These are phyloP conservation scores for Sebastes wilsoni DNA, from an alignment of 2,797 vertebrate species.

Conservation along the genomic window DNA sequence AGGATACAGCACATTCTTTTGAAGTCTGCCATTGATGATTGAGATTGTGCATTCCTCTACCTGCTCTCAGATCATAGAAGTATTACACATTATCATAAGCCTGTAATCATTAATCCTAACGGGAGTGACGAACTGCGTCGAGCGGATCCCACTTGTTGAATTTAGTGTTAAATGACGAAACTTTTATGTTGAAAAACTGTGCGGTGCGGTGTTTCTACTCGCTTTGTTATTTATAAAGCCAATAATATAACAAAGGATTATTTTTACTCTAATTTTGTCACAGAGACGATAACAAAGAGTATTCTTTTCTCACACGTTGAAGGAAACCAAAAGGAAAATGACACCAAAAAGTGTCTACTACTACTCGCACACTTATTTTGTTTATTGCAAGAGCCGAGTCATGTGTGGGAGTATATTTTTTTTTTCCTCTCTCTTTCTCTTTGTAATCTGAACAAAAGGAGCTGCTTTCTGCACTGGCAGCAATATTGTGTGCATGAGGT, in stretches of 20 bases:
- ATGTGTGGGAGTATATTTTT: slow-evolving; percentile 37
- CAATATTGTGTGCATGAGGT: slow-evolving; percentile 36
- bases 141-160: background rate
- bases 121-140: background rate
- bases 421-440: slow-evolving; percentile 15
- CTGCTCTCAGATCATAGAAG: background rate
- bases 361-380: slow-evolving; percentile 19
- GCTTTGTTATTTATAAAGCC: background rate
- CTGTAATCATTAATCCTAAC: background rate
- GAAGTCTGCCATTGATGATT: background rate
- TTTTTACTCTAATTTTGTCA: slow-evolving; percentile 5
- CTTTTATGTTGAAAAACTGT: background rate
- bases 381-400: slow-evolving; percentile 32
- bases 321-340: background rate
- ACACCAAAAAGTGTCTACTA: slow-evolving; percentile 3
- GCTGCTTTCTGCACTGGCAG: slow-evolving; percentile 43
- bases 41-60: background rate
- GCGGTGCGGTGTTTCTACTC: background rate
- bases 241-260: background rate
- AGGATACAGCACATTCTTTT: background rate
- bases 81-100: background rate
- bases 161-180: background rate
- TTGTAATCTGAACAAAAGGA: slow-evolving; percentile 61
- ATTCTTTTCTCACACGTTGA: background rate
- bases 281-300: background rate